phyloP scores from a whole-genome alignment of 2,888 invertebrate species.

The Drosophila monieri region DNA sequence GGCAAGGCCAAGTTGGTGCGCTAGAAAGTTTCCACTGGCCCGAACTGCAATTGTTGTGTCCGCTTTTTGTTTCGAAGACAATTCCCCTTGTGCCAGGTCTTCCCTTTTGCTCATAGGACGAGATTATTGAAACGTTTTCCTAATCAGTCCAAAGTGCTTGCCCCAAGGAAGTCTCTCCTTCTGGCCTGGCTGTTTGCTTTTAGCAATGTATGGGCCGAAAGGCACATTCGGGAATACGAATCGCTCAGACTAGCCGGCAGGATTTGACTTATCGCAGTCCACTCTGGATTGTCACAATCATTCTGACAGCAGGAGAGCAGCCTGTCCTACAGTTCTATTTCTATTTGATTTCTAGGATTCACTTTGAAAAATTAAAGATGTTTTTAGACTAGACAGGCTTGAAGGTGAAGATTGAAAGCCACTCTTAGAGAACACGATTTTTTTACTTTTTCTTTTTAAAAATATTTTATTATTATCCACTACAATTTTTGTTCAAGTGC shows the following conservation, averaged over 20 bases:
- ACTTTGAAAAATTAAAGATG: not conserved
- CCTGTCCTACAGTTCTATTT: not conserved
- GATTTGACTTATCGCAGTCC: conserved; percentile 5
- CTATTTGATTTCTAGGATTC: conserved; percentile 27
- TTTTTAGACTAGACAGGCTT: not conserved
- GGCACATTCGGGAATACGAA: conserved; percentile 42
- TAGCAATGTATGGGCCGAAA: conserved; percentile 50
- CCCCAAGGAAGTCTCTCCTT: conserved; percentile 8
- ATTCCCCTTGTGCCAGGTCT: conserved; percentile 9
- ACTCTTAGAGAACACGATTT: no score
- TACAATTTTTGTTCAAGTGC: not conserved
- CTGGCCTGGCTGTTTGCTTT: conserved; percentile 38
- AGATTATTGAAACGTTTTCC: conserved; percentile 70
- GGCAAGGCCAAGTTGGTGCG: conserved; percentile 49
- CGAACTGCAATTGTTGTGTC: conserved; percentile 57
- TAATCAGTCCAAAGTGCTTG: conserved; percentile 71
- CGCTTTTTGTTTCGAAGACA: conserved; percentile 46
- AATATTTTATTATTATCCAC: not conserved
- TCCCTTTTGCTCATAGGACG: not conserved
- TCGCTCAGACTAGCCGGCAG: conserved; percentile 5
- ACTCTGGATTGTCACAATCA: conserved; percentile 59
- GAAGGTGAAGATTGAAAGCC: no score
- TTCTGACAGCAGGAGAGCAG: conserved; percentile 57
- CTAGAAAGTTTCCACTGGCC: conserved; percentile 58
- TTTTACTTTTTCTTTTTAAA: no score